Percentiles rank a stretch among this genome's conserved stretches.
Conservation (phyloP, 2,888 invertebrate genomes). For the Eueremaeus valkanovi region DNA sequence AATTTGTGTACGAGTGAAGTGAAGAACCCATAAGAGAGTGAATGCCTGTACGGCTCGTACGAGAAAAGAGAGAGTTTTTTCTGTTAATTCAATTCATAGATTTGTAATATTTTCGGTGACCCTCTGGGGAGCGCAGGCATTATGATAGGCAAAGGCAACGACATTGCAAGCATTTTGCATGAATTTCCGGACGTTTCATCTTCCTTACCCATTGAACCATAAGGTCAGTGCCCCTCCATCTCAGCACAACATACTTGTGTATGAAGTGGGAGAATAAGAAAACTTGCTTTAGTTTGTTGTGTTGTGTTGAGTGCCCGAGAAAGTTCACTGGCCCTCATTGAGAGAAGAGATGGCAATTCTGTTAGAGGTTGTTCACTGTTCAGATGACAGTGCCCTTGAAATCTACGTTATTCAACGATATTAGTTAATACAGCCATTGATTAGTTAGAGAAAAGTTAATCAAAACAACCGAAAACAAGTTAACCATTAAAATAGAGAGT, state of each 20-base stretch:
- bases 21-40: neutral
- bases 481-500: neutral
- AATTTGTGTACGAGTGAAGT: neutral
- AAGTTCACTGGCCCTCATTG: constrained; percentile 27
- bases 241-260: neutral
- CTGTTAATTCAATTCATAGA: neutral
- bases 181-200: constrained; percentile 31
- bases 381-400: constrained; percentile 21
- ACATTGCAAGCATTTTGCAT: constrained; percentile 5
- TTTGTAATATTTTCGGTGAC: neutral
- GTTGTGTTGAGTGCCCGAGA: constrained; percentile 25
- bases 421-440: neutral
- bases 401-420: neutral
- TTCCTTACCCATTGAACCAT: constrained; percentile 30
- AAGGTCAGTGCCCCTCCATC: constrained; percentile 15
- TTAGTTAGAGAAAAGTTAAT: neutral
- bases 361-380: constrained; percentile 16
- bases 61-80: neutral
- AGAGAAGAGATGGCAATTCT: neutral
- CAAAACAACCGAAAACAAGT: neutral
- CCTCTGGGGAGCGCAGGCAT: neutral
- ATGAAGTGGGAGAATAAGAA: constrained; percentile 19
- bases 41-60: too few species aligned
- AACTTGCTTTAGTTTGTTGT: constrained; percentile 25
- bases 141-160: neutral